Base-by-base conservation (phyloP, 2,113 vertebrate genomes). In the Lamprotornis superbus region DNA sequence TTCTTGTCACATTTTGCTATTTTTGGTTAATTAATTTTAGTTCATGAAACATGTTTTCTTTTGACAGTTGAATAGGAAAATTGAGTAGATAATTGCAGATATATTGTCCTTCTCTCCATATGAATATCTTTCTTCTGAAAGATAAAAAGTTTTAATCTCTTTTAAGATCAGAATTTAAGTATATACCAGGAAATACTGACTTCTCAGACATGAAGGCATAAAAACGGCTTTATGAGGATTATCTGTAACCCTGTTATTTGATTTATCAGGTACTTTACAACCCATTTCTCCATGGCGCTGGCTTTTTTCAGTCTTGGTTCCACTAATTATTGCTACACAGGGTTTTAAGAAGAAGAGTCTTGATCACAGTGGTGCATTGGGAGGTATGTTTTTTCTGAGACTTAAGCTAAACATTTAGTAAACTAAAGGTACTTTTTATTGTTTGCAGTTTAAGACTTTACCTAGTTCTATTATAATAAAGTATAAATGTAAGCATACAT, bases 281-380 rank as follows among this genome's bases (percentile, higher is more conserved):
- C 99, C 99, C 10, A 97, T 99, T 92, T 99, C 99, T 70, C 99
- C 99, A 3, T 99, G 99, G 99, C 98, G 99, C 28, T 99, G 99
- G 99, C 95, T 99, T 90, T 98, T 99, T 97, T 99, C 99, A 74
- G 94, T 99, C 89, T 50, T 99, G 85, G 93, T 99, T 95, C 98
- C 99, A 20, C 95, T 99, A 24, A 50, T 97, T 35, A 96, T 99
- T 70, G 95, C 97, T 19, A 80, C 91, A 46, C 97, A 98, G 83
- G 99, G 98, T 40, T 89, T 98, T 89, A 99, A 98, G 96, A 98
- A 98, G 92, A 98, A 98, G 95, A 99, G 99, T 86, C 98, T 99
- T 64, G 99, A 99, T 95, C 96, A 95, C 88, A 98, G 98, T 15
- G 99, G 99, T 80, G 99, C 99, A 3, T 94, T 99, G 63, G 99